These are phyloP conservation scores for Drosophila quinaria DNA, from an alignment of 2,888 invertebrate species.

Conservation along the genomic window DNA sequence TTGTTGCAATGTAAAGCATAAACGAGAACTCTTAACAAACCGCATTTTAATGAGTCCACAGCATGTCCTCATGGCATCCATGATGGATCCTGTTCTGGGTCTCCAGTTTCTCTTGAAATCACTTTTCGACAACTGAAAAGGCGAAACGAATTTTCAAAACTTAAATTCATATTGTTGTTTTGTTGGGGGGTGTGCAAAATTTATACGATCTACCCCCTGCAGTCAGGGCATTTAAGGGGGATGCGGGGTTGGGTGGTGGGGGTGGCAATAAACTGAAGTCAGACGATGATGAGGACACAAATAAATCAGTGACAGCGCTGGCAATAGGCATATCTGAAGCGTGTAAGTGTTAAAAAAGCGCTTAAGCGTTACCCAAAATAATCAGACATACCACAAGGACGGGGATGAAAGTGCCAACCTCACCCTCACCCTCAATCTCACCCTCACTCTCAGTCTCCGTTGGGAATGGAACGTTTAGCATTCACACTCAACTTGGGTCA, in stretches of 20 bases:
- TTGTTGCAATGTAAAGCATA: conserved; percentile 48
- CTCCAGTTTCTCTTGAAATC: conserved; percentile 44
- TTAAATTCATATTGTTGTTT: conserved; percentile 32
- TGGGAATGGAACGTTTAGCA: conserved; percentile 51
- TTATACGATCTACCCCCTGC: conserved; percentile 29
- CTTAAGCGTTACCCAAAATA: conserved; percentile 75
- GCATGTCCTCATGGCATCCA: conserved; percentile 25
- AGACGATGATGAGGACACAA: conserved; percentile 21
- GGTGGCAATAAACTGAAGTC: conserved; percentile 15
- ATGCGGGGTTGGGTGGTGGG: not conserved
- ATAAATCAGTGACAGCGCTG: conserved; percentile 74
- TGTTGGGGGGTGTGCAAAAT: conserved; percentile 33
- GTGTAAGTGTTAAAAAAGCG: conserved; percentile 84
- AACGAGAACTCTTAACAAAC: conserved; percentile 53
- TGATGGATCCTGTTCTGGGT: not conserved
- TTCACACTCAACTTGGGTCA: conserved; percentile 61
- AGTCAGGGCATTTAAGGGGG: conserved; percentile 1
- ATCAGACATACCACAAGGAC: conserved; percentile 35
- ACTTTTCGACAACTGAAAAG: conserved; percentile 64
- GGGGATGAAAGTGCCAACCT: conserved; percentile 23
- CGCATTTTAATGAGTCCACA: conserved; percentile 48
- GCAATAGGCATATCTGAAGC: conserved; percentile 57
- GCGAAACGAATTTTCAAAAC: conserved; percentile 74
- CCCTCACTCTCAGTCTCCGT: not conserved
- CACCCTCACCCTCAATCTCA: not conserved